Evolutionary conservation across 2,888 invertebrate species (phyloP), one percentile per base, ranked within the genome.

Genomic region (Melolontha melolontha): DNA sequence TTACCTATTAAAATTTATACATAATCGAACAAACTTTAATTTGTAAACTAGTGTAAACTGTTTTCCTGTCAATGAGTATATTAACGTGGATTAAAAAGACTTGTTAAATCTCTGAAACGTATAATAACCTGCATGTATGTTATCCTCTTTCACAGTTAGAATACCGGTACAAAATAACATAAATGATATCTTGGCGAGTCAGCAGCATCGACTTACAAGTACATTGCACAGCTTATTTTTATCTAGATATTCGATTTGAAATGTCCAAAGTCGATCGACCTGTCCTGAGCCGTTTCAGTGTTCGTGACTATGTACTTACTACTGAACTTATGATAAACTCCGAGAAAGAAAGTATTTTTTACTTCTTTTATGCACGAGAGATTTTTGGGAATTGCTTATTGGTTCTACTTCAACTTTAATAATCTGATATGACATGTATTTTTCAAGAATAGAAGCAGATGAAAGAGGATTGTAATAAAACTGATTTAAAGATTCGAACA

Each of bases 181-280:
- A 64, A 64, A 51, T 51, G 64, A 64, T 64, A 51, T 64, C 40
- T 49, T 41, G 41, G 51, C 40, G 64, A 64, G 51, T 64, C 64
- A 64, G 64, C 50, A 17, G 22, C 14, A 16, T n/a, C n/a, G 10
- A 5, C 34, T 51, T 50, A 51, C 64, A 64, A 50, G 50, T 64
- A 64, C 64, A 49, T n/a, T 27, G 22, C 8, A 50, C 11, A 11
- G 50, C 50, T 50, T 22, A 50, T 50, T 50, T 50, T 50, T 50
- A 50, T 27, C 50, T 50, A 50, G 22, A 27, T 27, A n/a, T 50
- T 50, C 22, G 22, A 27, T 22, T 50, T 50, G 11, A 27, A 50
- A 17, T 50, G 27, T 50, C 50, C 50, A 50, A 22, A 50, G 22
- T 11, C 50, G 22, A 27, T 22, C 50, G 22, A 11, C 14, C 8